Percentiles rank a stretch among this genome's conserved stretches.
Conservation (phyloP, 2,797 vertebrate species). For the Gorsachius magnificus region DNA sequence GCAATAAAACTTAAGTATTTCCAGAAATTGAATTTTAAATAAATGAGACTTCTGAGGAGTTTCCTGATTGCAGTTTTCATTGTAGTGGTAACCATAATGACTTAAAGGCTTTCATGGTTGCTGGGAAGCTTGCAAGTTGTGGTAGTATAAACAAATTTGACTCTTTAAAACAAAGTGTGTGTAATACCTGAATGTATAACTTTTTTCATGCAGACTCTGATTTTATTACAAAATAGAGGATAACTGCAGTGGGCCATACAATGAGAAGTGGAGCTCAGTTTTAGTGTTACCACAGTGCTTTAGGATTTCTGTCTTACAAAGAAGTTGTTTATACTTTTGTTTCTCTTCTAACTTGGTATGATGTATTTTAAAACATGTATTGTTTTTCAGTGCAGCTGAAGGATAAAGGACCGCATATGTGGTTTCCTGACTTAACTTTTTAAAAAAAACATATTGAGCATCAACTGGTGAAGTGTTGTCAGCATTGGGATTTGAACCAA, state of each 20-base stretch:
- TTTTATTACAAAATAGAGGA: background rate
- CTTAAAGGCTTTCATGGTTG: background rate
- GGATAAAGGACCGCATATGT: background rate
- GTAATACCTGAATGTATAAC: background rate
- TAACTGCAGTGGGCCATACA: background rate
- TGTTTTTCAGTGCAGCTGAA: background rate
- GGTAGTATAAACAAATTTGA: background rate
- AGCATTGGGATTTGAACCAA: background rate
- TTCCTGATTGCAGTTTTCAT: background rate
- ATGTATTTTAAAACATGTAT: background rate
- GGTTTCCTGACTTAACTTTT: background rate
- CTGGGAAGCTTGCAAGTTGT: background rate
- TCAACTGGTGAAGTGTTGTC: background rate
- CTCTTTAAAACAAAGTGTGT: background rate
- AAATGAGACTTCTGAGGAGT: background rate
- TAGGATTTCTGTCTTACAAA: background rate
- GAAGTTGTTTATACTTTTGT: background rate
- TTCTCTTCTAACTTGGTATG: background rate
- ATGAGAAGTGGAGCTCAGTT: background rate
- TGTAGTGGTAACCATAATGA: background rate
- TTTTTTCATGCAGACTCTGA: background rate
- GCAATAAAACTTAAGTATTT: background rate
- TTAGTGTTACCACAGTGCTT: background rate
- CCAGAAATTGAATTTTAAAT: background rate
- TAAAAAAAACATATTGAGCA: background rate